Base-by-base conservation (phyloP, 2,797 vertebrate species). In the Clarias fuscus region DNA sequence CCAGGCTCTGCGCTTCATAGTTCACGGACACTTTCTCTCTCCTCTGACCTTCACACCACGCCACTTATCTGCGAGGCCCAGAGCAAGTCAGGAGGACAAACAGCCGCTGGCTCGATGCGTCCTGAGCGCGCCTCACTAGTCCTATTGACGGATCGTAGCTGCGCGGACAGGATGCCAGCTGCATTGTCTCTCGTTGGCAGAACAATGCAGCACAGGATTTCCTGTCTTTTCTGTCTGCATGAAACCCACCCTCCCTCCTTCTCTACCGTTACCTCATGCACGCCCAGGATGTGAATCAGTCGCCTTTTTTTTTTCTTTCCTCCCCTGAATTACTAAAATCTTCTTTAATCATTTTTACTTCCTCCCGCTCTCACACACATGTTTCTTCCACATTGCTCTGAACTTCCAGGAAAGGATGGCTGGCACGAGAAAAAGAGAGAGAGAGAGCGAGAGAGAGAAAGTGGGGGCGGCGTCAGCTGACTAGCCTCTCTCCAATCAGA, bases 401-500 rank as follows among this genome's bases (percentile, higher is more conserved):
- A 97, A 98, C 96, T 98, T 97, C 93, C 95, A 93, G 95, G 95
- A 95, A 84, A 84, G 94, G 94, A 93, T 94, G 92, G 93, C 93
- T n/a, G 75, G 73, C 75, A 72, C 94, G 95, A 94, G 94, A 93
- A 89, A 86, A 89, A 85, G 90, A 18, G 89, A 30, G n/a, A 6
- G 89, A 86, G 91, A 64, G 89, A 27, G 62, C 11, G 67, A 33
- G 95, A 94, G 94, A 93, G 89, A 85, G 91, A 18, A 89, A 14
- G 64, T 5, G 68, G 94, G 91, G 87, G 79, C 72, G 78, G 93
- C 77, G 95, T 97, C 97, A 98, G 96, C 97, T 99, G 97, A 96
- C 95, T 86, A 64, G 79, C 81, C 17, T 87, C 91, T 94, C 95
- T 95, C 98, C 97, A 98, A 98, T 98, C 96, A 95, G 96, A 96